Base-by-base conservation (phyloP, 2,888 invertebrate genomes). In the Ophion costatus region DNA sequence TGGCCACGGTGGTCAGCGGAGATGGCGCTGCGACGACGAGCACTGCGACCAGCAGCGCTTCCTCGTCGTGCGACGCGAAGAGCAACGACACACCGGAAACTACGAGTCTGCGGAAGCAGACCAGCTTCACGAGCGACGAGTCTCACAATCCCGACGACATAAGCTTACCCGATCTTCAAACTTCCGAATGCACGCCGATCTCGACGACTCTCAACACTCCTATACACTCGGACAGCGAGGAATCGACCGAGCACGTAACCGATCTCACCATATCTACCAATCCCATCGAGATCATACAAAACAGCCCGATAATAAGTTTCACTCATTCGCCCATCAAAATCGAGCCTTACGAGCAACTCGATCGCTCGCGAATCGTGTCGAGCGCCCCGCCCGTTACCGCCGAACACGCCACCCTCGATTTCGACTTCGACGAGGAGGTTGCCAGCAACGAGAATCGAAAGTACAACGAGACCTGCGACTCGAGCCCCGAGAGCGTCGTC, bases 161-260 rank as follows among this genome's bases (percentile, higher is more conserved):
- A 45, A 93, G 93, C 66, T 84, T 94, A 80, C 93, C 93, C 0
- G 93, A 94, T 75, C 80, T 94, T 24, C 90, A 93, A 10, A 92
- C 92, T 0, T 92, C 92, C 1, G 93, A 92, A 73, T 92, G 93
- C 56, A 93, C 93, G 3, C 91, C 93, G 2, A 90, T 93, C 10
- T 93, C 93, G 5, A 93, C 93, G 22, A 93, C 93, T 1, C 80
- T 94, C 2, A 94, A 93, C 70, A 94, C 93, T 0, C 93, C 93
- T 0, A 92, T 90, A 64, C 93, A 93, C 69, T 93, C 93, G 0
- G 93, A 93, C 57, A 93, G 90, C 56, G 93, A 93, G 77, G 93
- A 93, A 66, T 92, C 92, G 0, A 89, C 92, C 2, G 90, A 91
- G 20, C 91, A 89, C 67, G 88, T 86, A 4, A 77, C 82, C 29